Evolutionary conservation across 1,140 invertebrate genomes (phyloP), one percentile per base, ranked within the genome.

Genomic region (Ostrea edulis): DNA sequence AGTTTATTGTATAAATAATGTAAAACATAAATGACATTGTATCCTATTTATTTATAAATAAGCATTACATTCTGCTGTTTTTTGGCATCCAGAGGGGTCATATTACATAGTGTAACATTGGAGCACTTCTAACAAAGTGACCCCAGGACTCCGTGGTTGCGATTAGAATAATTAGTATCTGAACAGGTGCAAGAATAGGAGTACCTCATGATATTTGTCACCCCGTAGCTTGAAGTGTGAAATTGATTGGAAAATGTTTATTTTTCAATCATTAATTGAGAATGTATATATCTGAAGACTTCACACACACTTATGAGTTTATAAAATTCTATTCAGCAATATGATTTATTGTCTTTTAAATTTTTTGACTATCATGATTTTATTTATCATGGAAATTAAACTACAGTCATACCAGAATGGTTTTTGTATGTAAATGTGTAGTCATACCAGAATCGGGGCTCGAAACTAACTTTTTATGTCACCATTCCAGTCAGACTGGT

Each of bases 1-100:
- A n/a, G n/a, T n/a, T n/a, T n/a, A n/a, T n/a, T n/a, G n/a, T 77
- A 29, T 77, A 29, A 17, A 77, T 77, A 29, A 77, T 77, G 68
- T 77, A 25, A 29, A 29, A 77, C 68, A 35, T 77, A 29, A 29
- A 77, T 77, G 68, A 77, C 25, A 5, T 62, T 62, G 55, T 62
- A 62, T 62, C 55, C 17, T 25, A 29, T 22, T 77, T 25, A 77
- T 35, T 17, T 3, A 77, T 77, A 77, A 62, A 77, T 25, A 77
- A 35, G 35, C 25, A 77, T 77, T 14, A 77, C 29, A 44, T 44
- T n/a, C 14, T 35, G 68, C 35, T 77, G 68, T 77, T 77, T n/a
- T 77, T 77, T 77, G 29, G 12, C 68, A 77, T 9, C 68, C 68
- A 12, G 68, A 35, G 65, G 68, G 68, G 68, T 25, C 68, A 29